Evolutionary conservation across 2,797 vertebrate genomes (phyloP).

Genomic region (Agapornis canus): DNA sequence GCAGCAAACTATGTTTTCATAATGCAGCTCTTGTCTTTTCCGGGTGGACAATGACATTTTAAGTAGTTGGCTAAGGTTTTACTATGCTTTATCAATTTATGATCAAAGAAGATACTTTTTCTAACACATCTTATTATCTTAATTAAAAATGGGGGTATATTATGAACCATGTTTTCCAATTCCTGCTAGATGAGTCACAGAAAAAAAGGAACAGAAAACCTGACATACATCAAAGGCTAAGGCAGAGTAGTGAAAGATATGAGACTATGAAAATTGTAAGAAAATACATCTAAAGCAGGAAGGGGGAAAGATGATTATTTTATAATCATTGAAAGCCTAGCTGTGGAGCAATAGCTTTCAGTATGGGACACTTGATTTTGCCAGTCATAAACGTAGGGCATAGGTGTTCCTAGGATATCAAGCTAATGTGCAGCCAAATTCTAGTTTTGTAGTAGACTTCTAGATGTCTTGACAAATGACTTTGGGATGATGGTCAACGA

Average conservation of each 20-base stretch:
- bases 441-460: background rate
- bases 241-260: background rate
- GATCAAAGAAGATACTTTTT: slow-evolving; percentile 33
- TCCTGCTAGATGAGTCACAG: background rate
- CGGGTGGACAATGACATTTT: slow-evolving; percentile 6
- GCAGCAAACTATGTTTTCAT: background rate
- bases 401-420: background rate
- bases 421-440: background rate
- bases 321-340: background rate
- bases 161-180: background rate
- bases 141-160: slow-evolving; percentile 17
- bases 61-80: slow-evolving; percentile 5
- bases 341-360: background rate
- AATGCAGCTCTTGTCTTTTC: background rate
- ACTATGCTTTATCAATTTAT: slow-evolving; percentile 1
- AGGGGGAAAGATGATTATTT: background rate
- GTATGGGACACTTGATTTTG: background rate
- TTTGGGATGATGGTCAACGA: background rate
- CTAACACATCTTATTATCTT: background rate
- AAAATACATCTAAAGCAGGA: background rate
- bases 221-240: slow-evolving; percentile 21
- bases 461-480: background rate
- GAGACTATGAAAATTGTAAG: slow-evolving; percentile 4
- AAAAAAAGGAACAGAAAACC: background rate
- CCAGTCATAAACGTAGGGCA: background rate